Percentiles rank a stretch among this genome's conserved stretches.
Conservation (phyloP, 1,140 invertebrate species). For the Dreissena polymorpha region DNA sequence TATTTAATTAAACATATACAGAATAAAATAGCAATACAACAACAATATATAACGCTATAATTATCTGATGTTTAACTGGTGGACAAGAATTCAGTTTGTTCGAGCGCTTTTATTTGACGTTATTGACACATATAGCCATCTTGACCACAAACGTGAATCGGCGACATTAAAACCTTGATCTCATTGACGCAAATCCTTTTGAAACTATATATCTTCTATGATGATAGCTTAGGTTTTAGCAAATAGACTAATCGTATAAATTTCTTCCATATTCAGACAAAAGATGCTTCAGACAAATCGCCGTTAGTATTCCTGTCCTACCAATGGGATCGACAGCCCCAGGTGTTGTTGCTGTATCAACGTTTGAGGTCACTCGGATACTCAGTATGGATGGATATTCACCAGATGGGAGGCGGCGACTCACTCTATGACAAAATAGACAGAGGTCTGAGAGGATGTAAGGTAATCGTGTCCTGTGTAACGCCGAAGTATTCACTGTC, state of each 20-base stretch:
- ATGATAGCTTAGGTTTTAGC: too few relatives aligned
- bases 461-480: constrained; percentile 72
- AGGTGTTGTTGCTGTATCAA: constrained; percentile 70
- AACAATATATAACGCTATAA: too few relatives aligned
- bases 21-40: too few relatives aligned
- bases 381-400: constrained; percentile 77
- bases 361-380: constrained; percentile 68
- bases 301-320: constrained; percentile 76
- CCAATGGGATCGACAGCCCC: constrained; percentile 77
- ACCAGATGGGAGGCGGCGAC: constrained; percentile 78
- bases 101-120: too few relatives aligned
- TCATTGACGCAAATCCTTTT: too few relatives aligned
- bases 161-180: too few relatives aligned
- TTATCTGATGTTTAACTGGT: too few relatives aligned
- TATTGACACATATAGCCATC: too few relatives aligned
- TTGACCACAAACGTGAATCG: too few relatives aligned
- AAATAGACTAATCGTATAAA: too few relatives aligned
- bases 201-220: not conserved
- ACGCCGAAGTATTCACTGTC: constrained; percentile 76
- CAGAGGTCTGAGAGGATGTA: constrained; percentile 71
- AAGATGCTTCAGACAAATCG: not conserved
- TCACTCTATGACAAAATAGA: constrained; percentile 78
- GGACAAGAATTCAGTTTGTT: too few relatives aligned
- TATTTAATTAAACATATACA: too few relatives aligned
- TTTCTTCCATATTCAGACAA: not conserved